phyloP scores from a whole-genome alignment of 2,797 vertebrate species.

The Microctenopoma lineatum region DNA sequence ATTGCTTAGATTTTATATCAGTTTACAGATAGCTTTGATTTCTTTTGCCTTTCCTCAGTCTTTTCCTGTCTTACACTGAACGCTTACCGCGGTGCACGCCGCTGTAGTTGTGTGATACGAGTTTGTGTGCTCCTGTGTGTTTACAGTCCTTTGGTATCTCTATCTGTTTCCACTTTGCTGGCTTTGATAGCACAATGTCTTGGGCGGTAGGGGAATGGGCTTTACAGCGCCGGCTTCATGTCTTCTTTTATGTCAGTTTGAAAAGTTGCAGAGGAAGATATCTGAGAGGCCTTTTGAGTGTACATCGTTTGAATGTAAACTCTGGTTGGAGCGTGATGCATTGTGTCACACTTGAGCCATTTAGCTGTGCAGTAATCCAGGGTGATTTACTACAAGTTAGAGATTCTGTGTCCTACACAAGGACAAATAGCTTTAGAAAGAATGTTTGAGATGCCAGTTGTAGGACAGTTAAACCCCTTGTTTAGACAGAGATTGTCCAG shows the following conservation, averaged over 20 bases:
- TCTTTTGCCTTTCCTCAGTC: background rate
- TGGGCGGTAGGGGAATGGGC: conserved; percentile 57
- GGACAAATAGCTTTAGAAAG: conserved; percentile 40
- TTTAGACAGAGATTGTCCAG: background rate
- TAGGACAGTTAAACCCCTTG: background rate
- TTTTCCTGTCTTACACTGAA: conserved; percentile 25
- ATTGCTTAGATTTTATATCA: conserved; percentile 29
- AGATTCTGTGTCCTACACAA: conserved; percentile 34
- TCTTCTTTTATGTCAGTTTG: conserved; percentile 66
- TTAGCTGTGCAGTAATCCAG: conserved; percentile 42
- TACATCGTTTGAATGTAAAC: conserved; percentile 56
- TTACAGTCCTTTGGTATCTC: conserved; percentile 76
- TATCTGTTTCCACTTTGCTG: conserved; percentile 66
- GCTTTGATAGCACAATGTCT: conserved; percentile 70
- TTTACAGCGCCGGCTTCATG: conserved; percentile 51
- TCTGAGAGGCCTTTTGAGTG: conserved; percentile 50
- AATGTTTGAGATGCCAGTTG: background rate
- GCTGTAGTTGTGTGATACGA: conserved; percentile 52
- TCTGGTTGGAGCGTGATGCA: conserved; percentile 13
- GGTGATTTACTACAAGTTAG: conserved; percentile 25
- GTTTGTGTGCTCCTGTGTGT: conserved; percentile 46
- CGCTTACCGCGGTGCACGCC: conserved; percentile 26
- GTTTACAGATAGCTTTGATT: conserved; percentile 12
- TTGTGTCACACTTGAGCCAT: conserved; percentile 21
- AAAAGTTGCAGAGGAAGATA: conserved; percentile 53